Evolutionary conservation across 2,797 vertebrate species (phyloP), one percentile per base, ranked within the genome.

Genomic region (Syngnathus rostellatus): DNA sequence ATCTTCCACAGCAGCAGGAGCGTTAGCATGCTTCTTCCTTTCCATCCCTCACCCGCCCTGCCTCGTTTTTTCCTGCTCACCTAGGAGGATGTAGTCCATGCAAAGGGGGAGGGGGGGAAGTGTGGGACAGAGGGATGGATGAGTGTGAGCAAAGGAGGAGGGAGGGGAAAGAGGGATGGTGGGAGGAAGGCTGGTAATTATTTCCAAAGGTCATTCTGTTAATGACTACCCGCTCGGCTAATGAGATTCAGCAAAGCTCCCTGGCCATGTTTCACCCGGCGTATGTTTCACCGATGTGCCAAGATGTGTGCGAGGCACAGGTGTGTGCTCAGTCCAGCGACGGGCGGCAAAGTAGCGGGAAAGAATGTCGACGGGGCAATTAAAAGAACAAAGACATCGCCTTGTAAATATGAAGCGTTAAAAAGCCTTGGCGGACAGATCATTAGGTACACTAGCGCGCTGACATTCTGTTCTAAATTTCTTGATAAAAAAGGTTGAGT

Each of bases 181-280:
- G 75, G 81, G 77, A 82, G 80, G 87, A 89, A 90, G 88, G 89
- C 89, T 93, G 92, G 93, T 95, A 96, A 94, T 96, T 95, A 96
- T 96, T 94, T 96, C 89, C 92, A 96, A 95, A 98, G 94, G 94
- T 95, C 94, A 93, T 88, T 90, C 91, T 95, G 93, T 93, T 98
- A 97, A 97, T 95, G 91, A 96, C 90, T 96, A 94, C 86, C 93
- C 93, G 89, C 90, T 93, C 92, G 89, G 92, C 93, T 96, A 98
- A 97, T 96, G 95, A 94, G 93, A 94, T 95, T 95, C 92, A 92
- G 83, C 92, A 94, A 94, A 90, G 89, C 89, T 90, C 87, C 84
- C 88, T 90, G 84, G 83, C 87, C 82, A 89, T 86, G 88, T 87
- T 87, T 86, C 84, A 86, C 89, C 87, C 86, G 76, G 77, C 80